A percentile compares a stretch with the other conserved stretches of the same genome.
Evolutionary conservation across 2,888 invertebrate genomes (phyloP).

Genomic region (Melanargia galathea): DNA sequence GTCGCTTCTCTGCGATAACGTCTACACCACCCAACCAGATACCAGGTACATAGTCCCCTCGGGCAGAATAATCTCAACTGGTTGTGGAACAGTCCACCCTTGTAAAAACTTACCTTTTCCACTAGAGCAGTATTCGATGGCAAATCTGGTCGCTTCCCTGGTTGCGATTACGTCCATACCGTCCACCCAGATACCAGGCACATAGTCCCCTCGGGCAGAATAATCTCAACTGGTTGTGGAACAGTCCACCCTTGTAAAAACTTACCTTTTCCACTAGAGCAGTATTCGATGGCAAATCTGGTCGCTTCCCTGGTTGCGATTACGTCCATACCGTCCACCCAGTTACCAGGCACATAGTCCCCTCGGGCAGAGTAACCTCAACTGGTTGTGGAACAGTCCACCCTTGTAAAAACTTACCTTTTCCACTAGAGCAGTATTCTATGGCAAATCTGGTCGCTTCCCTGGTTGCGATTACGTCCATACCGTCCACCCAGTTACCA

Average conservation of each 20-base stretch:
- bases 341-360: constrained; percentile 97
- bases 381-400: constrained; percentile 92
- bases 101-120: constrained; percentile 83
- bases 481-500: constrained; percentile 98
- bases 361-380: constrained; percentile 96
- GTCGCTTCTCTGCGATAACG: background rate
- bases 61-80: constrained; percentile 93
- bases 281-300: background rate
- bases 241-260: constrained; percentile 90
- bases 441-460: background rate
- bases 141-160: background rate
- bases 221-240: constrained; percentile 94
- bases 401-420: constrained; percentile 78
- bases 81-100: constrained; percentile 93
- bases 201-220: constrained; percentile 95
- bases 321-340: constrained; percentile 93
- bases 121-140: background rate
- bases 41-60: constrained; percentile 98
- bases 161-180: constrained; percentile 85
- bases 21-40: constrained; percentile 98
- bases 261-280: constrained; percentile 85
- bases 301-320: background rate
- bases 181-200: constrained; percentile 98
- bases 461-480: constrained; percentile 75
- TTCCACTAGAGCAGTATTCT: constrained; percentile 71